Evolutionary conservation across 2,888 invertebrate species (phyloP), one percentile per base, ranked within the genome.

Genomic region (Acanthosepion pharaonis): DNA sequence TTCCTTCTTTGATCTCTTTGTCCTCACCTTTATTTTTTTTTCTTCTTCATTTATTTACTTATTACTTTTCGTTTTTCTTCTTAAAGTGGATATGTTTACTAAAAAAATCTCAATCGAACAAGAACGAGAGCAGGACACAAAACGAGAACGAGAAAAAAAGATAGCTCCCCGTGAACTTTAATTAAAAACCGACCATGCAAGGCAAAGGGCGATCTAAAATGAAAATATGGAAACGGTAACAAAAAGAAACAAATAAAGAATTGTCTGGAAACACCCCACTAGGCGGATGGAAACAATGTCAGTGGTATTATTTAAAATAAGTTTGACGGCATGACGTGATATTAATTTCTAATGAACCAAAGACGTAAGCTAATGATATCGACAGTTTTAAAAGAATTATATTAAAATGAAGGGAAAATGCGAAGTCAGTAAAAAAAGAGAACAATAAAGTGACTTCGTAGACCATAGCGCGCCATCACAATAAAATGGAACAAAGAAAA

Each of bases 171-270:
- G 78, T 78, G n/a, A 33, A 78, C 78, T 78, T 78, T 78, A 78
- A 78, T 78, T 78, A 78, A n/a, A 78, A 78, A n/a, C n/a, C n/a
- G 78, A 15, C n/a, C 78, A n/a, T 78, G n/a, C 78, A 78, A 78
- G n/a, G 78, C 78, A 78, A 78, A 78, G n/a, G n/a, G n/a, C 18
- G n/a, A 33, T 78, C 78, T 15, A 11, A 33, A 78, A 33, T 78
- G 78, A 78, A n/a, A 78, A 78, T 78, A 33, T 78, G 78, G n/a
- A 78, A 78, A 78, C 9, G 78, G 55, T 20, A 55, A 59, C 59
- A 59, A 23, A 59, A 78, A n/a, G 15, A 78, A 78, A n/a, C 11
- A 33, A 11, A 78, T 33, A 15, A n/a, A 78, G 15, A 78, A 78
- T 11, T 33, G 11, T 11, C 11, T n/a, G n/a, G n/a, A 15, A 15